Conservation (phyloP, 2,113 vertebrate genomes). For the Bostrychus sinensis region DNA sequence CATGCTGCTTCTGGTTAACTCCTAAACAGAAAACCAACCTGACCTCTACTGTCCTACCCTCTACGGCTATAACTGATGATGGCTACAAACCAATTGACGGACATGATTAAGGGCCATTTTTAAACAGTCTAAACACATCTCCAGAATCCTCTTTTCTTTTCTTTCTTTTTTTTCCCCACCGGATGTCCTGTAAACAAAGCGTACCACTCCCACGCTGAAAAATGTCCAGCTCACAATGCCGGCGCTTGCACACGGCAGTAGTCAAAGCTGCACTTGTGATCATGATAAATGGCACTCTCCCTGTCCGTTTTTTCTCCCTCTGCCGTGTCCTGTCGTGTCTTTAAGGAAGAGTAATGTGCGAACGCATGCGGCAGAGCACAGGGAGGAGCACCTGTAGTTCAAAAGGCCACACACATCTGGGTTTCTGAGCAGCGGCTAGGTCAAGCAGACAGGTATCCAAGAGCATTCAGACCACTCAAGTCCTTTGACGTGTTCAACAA, state of each 20-base stretch:
- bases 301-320: conserved; percentile 24
- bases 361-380: conserved; percentile 36
- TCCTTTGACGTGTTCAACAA: conserved; percentile 27
- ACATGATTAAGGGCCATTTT: background rate
- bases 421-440: conserved; percentile 27
- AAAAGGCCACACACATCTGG: conserved; percentile 31
- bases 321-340: conserved; percentile 36
- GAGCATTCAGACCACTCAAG: conserved; percentile 3
- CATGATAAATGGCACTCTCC: conserved; percentile 49
- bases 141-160: background rate
- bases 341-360: conserved; percentile 65
- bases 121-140: conserved; percentile 26
- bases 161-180: too few species aligned
- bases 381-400: conserved; percentile 59
- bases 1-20: background rate
- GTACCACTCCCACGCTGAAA: conserved; percentile 15
- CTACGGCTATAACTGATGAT: background rate
- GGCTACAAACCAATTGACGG: background rate
- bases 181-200: background rate
- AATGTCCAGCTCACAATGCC: conserved; percentile 21
- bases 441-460: conserved; percentile 35
- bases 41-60: background rate
- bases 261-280: conserved; percentile 53
- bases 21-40: background rate
- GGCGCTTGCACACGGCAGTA: conserved; percentile 38